phyloP scores from a whole-genome alignment of 1,140 invertebrate species.

The Schlechtendalia chinensis region DNA sequence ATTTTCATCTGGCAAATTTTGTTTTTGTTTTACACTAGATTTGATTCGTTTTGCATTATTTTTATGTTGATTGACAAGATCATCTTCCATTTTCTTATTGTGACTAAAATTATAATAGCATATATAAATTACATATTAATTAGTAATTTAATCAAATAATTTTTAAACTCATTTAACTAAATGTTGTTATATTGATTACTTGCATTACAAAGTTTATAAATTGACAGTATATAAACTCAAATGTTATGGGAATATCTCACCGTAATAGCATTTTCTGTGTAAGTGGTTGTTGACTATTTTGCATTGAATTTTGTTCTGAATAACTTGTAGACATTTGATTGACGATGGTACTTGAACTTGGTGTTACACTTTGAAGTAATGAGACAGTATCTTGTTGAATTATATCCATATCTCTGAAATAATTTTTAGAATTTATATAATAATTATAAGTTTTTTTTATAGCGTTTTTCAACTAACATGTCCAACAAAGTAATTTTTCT shows the following conservation, averaged over 20 bases:
- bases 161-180: too few species aligned
- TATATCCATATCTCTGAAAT: neutral
- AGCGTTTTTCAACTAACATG: conserved; percentile 1
- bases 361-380: neutral
- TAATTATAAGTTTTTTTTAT: neutral
- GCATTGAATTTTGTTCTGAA: neutral
- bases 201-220: too few species aligned
- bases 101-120: conserved; percentile 59
- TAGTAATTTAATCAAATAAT: too few species aligned
- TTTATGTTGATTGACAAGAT: conserved; percentile 69
- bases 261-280: conserved; percentile 35
- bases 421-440: neutral
- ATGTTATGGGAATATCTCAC: neutral
- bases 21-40: conserved; percentile 57
- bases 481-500: neutral
- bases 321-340: neutral
- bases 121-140: neutral
- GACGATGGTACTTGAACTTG: neutral
- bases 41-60: conserved; percentile 63
- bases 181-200: too few species aligned
- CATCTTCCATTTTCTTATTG: conserved; percentile 76
- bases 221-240: too few species aligned
- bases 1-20: conserved; percentile 54
- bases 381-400: neutral
- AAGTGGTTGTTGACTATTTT: conserved; percentile 32